Percentiles rank a stretch among this genome's conserved stretches.
Conservation (phyloP, 2,888 invertebrate species). For the Ptilodon capucinus region DNA sequence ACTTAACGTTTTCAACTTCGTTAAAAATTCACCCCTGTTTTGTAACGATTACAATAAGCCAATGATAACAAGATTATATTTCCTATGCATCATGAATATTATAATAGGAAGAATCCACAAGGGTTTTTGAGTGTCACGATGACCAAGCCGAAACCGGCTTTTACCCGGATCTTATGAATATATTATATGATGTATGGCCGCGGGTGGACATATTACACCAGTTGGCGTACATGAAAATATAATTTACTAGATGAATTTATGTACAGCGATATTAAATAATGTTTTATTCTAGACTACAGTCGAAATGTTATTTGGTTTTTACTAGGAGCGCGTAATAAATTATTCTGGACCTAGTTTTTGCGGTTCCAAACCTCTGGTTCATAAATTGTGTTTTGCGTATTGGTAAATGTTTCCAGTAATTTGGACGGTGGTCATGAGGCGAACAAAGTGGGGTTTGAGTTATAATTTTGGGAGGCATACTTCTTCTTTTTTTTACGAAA, state of each 20-base stretch:
- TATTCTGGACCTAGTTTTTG: neutral
- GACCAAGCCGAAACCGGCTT: slow-evolving; percentile 54
- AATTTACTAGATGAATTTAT: slow-evolving; percentile 15
- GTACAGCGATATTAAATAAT: neutral
- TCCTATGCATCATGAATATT: slow-evolving; percentile 54
- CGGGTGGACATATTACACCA: slow-evolving; percentile 47
- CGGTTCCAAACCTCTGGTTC: neutral
- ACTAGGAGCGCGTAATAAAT: neutral
- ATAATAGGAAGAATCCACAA: slow-evolving; percentile 46
- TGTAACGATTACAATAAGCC: neutral
- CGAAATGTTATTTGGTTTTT: neutral
- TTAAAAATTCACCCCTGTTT: neutral
- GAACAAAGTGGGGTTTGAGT: too few species aligned
- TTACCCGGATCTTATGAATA: slow-evolving; percentile 63
- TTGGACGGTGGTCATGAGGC: too few species aligned
- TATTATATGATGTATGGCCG: slow-evolving; percentile 54
- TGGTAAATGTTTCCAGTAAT: too few species aligned
- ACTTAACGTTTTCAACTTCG: too few species aligned
- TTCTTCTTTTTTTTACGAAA: too few species aligned
- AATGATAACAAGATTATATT: slow-evolving; percentile 1
- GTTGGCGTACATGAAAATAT: slow-evolving; percentile 23
- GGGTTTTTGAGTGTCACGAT: slow-evolving; percentile 52
- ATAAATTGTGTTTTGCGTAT: neutral
- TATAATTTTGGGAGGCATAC: too few species aligned
- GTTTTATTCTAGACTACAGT: neutral